These are phyloP conservation scores for Drosophila fulvimacula DNA, from an alignment of 2,888 invertebrate species.

Conservation along the genomic window DNA sequence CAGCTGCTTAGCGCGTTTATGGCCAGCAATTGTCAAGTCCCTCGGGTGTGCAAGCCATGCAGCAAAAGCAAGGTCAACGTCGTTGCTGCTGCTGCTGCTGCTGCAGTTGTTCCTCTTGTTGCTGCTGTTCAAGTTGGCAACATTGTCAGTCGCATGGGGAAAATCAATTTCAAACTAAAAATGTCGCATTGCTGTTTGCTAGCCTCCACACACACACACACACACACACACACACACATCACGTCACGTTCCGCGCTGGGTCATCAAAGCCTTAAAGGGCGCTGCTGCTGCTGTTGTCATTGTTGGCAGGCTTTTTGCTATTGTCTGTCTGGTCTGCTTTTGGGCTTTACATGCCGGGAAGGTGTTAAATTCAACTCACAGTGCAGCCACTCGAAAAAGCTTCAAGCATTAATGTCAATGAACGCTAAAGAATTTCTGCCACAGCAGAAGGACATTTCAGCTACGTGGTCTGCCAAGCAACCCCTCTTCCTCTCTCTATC, in stretches of 20 bases:
- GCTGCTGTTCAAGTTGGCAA: conserved; percentile 26
- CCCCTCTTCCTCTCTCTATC: not conserved
- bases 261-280: conserved; percentile 80
- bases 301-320: conserved; percentile 55
- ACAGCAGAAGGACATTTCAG: conserved; percentile 78
- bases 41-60: conserved; percentile 48
- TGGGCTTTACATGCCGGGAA: conserved; percentile 80
- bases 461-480: conserved; percentile 33
- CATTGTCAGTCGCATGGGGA: conserved; percentile 65
- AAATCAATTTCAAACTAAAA: conserved; percentile 77
- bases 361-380: conserved; percentile 79
- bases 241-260: conserved; percentile 76
- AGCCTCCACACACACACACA: conserved; percentile 28
- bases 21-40: conserved; percentile 78
- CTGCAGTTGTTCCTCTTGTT: conserved; percentile 11
- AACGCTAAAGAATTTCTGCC: conserved; percentile 75
- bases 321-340: conserved; percentile 74
- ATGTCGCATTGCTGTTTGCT: conserved; percentile 57
- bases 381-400: conserved; percentile 21
- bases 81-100: conserved; percentile 20
- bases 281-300: conserved; percentile 59
- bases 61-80: conserved; percentile 72
- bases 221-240: conserved; percentile 41
- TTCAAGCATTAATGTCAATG: conserved; percentile 64
- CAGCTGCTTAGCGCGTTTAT: conserved; percentile 79